A percentile compares a stretch with the other conserved stretches of the same genome.
phyloP scores from a whole-genome alignment of 2,113 vertebrate species.

The Trachemys scripta region DNA sequence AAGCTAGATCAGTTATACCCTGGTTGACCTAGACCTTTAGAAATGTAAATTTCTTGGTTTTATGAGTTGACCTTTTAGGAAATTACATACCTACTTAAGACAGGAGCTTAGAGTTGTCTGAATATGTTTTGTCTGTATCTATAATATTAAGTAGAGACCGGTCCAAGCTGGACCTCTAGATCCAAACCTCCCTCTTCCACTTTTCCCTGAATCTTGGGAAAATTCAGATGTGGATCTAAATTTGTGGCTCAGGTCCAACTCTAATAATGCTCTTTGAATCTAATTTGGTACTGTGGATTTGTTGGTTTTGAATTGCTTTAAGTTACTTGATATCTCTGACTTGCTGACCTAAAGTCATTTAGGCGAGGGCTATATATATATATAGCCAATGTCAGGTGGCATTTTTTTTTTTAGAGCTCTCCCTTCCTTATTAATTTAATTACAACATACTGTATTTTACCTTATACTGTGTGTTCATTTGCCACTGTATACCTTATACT shows the following conservation, averaged over 20 bases:
- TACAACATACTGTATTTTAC: slow-evolving; percentile 22
- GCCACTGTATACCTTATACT: background rate
- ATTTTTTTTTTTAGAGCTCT: slow-evolving; percentile 57
- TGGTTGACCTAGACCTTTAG: background rate
- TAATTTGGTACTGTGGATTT: slow-evolving; percentile 62
- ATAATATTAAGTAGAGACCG: background rate
- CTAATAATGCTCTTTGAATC: slow-evolving; percentile 47
- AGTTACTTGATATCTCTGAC: slow-evolving; percentile 62
- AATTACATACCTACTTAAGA: background rate
- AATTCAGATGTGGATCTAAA: slow-evolving; percentile 49
- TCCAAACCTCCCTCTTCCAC: slow-evolving; percentile 18
- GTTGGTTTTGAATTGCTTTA: slow-evolving; percentile 75
- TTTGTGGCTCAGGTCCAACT: slow-evolving; percentile 41
- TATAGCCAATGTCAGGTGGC: slow-evolving; percentile 39
- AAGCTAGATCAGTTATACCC: background rate
- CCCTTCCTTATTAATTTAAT: slow-evolving; percentile 51
- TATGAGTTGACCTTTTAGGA: background rate
- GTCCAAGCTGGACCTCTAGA: slow-evolving; percentile 5
- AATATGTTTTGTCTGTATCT: background rate
- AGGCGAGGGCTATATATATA: background rate
- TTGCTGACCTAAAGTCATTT: slow-evolving; percentile 54
- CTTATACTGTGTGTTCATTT: slow-evolving; percentile 17
- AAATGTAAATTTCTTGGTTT: background rate
- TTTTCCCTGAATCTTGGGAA: slow-evolving; percentile 48
- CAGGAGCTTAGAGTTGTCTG: background rate